phyloP scores from a whole-genome alignment of 30 jellyfish, hydroid and myxozoan genomes.

The Clytia hemisphaerica region DNA sequence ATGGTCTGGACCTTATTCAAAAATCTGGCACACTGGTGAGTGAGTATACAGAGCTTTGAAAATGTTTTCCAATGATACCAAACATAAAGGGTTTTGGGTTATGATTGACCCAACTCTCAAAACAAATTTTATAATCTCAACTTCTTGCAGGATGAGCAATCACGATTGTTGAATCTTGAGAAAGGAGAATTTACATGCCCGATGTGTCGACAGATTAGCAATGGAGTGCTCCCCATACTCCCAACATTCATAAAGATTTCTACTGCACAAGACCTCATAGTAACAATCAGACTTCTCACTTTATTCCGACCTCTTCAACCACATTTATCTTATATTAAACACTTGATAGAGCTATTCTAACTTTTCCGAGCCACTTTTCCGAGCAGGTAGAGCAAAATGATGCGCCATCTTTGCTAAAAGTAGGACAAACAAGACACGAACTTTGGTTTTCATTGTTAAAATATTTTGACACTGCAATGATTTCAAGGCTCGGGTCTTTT shows the following conservation, averaged over 20 bases:
- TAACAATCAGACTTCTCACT: too few species aligned
- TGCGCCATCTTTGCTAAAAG: background rate
- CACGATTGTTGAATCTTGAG: constrained; percentile 31
- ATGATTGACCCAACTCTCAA: too few species aligned
- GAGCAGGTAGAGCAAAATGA: background rate
- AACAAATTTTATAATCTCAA: background rate
- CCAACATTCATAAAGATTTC: too few species aligned
- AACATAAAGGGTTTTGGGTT: too few species aligned
- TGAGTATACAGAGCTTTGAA: background rate
- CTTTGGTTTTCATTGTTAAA: too few species aligned
- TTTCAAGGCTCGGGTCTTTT: too few species aligned
- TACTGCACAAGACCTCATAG: too few species aligned
- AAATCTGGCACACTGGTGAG: background rate
- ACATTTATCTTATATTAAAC: too few species aligned
- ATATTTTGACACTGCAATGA: too few species aligned
- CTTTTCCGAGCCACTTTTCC: background rate
- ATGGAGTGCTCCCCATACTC: constrained; percentile 69
- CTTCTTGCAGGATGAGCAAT: constrained; percentile 60
- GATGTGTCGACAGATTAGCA: constrained; percentile 75
- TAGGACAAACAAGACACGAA: background rate
- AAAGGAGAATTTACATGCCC: constrained; percentile 86
- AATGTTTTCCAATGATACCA: background rate
- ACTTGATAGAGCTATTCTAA: background rate
- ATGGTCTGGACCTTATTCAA: background rate
- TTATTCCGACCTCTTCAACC: too few species aligned